Percentiles rank a stretch among this genome's conserved stretches.
These are phyloP conservation scores for Noctua fimbriata DNA, from an alignment of 2,888 invertebrate genomes.

Conservation along the genomic window DNA sequence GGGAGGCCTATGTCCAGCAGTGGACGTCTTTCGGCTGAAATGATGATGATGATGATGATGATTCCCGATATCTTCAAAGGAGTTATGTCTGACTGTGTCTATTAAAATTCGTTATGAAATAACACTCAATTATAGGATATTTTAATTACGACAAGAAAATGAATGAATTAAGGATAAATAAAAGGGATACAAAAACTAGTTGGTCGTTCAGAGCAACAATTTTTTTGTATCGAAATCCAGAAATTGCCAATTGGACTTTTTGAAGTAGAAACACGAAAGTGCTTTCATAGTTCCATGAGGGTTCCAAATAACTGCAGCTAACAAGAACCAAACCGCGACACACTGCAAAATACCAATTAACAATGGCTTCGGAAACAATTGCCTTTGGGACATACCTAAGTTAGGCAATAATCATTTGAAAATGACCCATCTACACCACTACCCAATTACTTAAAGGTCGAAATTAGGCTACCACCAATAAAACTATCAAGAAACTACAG, in stretches of 20 bases:
- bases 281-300: too few relatives aligned
- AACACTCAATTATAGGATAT: background rate
- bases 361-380: background rate
- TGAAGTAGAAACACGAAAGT: background rate
- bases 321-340: background rate
- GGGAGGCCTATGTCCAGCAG: too few relatives aligned
- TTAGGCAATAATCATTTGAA: background rate
- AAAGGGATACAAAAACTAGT: background rate
- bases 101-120: background rate
- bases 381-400: background rate
- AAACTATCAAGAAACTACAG: slow-evolving; percentile 21
- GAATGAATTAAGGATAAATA: background rate
- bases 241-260: background rate
- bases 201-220: background rate
- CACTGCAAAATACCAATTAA: background rate
- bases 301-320: background rate
- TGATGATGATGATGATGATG: too few relatives aligned
- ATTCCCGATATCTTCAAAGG: background rate
- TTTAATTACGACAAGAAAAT: background rate
- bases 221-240: background rate
- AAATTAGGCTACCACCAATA: background rate
- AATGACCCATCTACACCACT: background rate
- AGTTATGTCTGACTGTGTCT: background rate
- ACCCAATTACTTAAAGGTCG: background rate
- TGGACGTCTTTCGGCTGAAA: too few relatives aligned